Base-by-base conservation (phyloP, 2,888 invertebrate genomes). In the Molorchus minor region DNA sequence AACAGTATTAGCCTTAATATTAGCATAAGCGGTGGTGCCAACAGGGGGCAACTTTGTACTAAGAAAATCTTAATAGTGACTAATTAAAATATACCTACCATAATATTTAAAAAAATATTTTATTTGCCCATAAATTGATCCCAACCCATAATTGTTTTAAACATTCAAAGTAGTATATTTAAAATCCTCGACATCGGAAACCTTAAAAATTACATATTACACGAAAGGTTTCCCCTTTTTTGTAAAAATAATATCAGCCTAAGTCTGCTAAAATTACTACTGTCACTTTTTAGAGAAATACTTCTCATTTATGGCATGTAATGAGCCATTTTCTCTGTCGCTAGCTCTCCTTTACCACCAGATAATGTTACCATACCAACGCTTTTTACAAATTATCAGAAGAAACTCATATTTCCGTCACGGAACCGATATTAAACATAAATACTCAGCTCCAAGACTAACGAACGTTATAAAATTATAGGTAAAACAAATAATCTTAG, bases 281-380 rank as follows among this genome's bases (percentile, higher is more conserved):
- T 29, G 12, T 54, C 36, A 16, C 25, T 54, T 54, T 53, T 54
- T 40, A 54, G 30, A 38, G 10, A 44, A 38, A 54, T 44, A 44
- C 44, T 17, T 8, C 54, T 33, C 44, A 20, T 54, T 54, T 54
- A 54, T 54, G 21, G 44, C 44, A 19, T 43, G 44, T 54, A 54
- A 54, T 54, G 54, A 54, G 43, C 44, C 43, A 54, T 54, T 54
- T 54, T 40, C 54, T 54, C 44, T 54, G 54, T 44, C 44, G 29
- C 29, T 54, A 44, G 44, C 17, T 54, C 36, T 54, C 44, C 7
- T 17, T 19, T 40, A 21, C 54, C 44, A 54, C 54, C 8, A 35
- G 43, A 44, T 54, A 54, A 54, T 54, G 43, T 36, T 41, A 40
- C 13, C 41, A 33, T 44, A 19, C 21, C 25, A 52, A 15, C 17